Conservation (phyloP, 1,140 invertebrate genomes). For the Ptiloglossa arizonensis region DNA sequence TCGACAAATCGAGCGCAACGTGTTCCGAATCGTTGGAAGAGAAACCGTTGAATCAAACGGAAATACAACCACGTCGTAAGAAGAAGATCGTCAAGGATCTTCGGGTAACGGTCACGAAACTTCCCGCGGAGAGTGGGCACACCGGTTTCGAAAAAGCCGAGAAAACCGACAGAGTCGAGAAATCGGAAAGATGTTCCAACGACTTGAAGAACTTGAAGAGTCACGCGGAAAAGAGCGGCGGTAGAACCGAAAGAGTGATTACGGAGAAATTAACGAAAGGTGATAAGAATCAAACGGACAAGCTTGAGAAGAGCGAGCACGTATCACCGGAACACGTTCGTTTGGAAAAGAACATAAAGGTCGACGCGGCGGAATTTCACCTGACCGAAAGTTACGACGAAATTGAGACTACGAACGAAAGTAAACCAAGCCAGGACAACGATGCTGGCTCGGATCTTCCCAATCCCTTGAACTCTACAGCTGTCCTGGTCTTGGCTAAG, state of each 20-base stretch:
- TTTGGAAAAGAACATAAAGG: constrained; percentile 58
- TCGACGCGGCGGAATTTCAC: constrained; percentile 34
- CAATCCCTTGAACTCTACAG: constrained; percentile 58
- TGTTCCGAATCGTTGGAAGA: constrained; percentile 60
- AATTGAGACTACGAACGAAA: constrained; percentile 23
- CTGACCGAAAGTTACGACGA: constrained; percentile 31
- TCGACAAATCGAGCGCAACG: constrained; percentile 64
- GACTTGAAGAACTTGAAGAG: constrained; percentile 55
- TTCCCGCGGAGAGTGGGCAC: constrained; percentile 74
- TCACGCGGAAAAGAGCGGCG: constrained; percentile 13
- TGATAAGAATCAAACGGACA: constrained; percentile 54
- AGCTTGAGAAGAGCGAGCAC: constrained; percentile 53
- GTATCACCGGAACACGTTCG: constrained; percentile 32
- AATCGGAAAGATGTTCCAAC: constrained; percentile 58
- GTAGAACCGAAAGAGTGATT: constrained; percentile 45
- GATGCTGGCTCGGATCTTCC: constrained; percentile 38
- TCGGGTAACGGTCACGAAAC: constrained; percentile 82
- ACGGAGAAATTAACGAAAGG: constrained; percentile 51
- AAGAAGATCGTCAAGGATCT: constrained; percentile 83
- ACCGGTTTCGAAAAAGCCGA: constrained; percentile 66
- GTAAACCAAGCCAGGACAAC: constrained; percentile 37
- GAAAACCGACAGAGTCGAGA: constrained; percentile 70
- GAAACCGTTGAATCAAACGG: constrained; percentile 68
- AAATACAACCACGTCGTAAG: constrained; percentile 79
- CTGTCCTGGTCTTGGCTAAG: constrained; percentile 75